Percentiles rank a stretch among this genome's conserved stretches.
These are phyloP conservation scores for Chionis minor DNA, from an alignment of 2,113 vertebrate species.

Conservation along the genomic window DNA sequence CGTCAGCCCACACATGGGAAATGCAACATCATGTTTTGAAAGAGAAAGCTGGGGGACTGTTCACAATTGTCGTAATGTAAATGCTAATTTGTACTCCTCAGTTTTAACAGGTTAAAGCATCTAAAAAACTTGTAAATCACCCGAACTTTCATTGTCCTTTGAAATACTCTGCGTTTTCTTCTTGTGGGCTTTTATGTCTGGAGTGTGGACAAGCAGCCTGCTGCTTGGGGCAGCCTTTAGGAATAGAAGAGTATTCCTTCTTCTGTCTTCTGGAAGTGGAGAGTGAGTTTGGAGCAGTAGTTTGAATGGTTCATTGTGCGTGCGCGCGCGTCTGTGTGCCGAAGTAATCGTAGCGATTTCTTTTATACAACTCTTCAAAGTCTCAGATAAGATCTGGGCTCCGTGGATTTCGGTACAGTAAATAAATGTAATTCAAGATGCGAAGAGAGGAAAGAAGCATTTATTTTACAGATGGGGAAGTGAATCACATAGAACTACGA, in stretches of 20 bases:
- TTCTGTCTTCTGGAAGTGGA: neutral
- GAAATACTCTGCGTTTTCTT: neutral
- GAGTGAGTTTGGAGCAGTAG: neutral
- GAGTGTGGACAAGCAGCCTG: neutral
- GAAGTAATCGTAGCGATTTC: neutral
- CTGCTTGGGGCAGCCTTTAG: neutral
- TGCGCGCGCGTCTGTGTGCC: neutral
- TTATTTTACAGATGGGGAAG: conserved; percentile 12
- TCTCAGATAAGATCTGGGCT: neutral
- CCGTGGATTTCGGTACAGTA: neutral
- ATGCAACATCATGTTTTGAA: neutral
- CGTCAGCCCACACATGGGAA: neutral
- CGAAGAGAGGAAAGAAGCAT: neutral
- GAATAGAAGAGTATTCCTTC: neutral
- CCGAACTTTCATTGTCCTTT: neutral
- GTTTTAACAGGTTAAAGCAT: neutral
- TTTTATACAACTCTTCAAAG: neutral
- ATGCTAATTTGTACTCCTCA: neutral
- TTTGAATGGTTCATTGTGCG: neutral
- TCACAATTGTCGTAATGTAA: neutral
- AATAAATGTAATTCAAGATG: neutral
- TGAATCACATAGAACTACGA: neutral
- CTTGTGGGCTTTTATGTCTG: neutral
- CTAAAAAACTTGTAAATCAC: neutral
- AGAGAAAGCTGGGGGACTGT: neutral